Evolutionary conservation across 2,888 invertebrate genomes (phyloP).

Genomic region (Ariolimax columbianus): DNA sequence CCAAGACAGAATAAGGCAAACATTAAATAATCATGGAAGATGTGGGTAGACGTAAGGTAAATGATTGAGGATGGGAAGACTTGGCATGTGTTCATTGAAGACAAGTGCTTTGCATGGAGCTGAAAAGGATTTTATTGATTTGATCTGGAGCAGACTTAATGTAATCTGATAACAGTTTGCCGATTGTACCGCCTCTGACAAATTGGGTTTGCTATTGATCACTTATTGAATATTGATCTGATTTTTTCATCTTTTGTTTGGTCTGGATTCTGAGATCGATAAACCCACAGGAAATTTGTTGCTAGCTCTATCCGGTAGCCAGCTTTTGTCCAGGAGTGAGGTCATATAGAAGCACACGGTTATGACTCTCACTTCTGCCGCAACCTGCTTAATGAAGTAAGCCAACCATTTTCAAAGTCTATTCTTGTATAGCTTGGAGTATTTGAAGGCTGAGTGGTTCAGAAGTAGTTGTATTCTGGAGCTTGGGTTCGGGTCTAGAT

Average conservation of each 20-base stretch:
- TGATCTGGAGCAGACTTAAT: too few relatives aligned
- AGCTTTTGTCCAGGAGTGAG: background rate
- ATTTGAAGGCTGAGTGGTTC: background rate
- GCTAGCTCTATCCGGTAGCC: background rate
- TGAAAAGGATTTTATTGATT: too few relatives aligned
- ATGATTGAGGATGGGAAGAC: too few relatives aligned
- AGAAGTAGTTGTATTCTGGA: too few relatives aligned
- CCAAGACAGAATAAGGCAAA: too few relatives aligned
- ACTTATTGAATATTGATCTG: constrained; percentile 42
- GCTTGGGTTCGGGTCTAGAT: too few relatives aligned
- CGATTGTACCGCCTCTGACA: background rate
- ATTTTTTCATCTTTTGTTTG: background rate
- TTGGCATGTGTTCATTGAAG: too few relatives aligned
- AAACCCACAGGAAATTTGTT: constrained; percentile 16
- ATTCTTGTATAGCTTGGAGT: background rate
- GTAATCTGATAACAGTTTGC: too few relatives aligned
- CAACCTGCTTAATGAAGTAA: background rate
- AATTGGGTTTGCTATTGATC: constrained; percentile 23
- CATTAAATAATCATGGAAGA: too few relatives aligned
- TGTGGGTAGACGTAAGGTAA: too few relatives aligned
- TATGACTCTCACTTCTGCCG: background rate
- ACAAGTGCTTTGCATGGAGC: too few relatives aligned
- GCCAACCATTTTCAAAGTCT: background rate
- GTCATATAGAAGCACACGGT: background rate
- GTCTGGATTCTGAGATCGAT: constrained; percentile 24